These are phyloP conservation scores for Cheumatopsyche charites DNA, from an alignment of 1,140 invertebrate genomes.

Conservation along the genomic window DNA sequence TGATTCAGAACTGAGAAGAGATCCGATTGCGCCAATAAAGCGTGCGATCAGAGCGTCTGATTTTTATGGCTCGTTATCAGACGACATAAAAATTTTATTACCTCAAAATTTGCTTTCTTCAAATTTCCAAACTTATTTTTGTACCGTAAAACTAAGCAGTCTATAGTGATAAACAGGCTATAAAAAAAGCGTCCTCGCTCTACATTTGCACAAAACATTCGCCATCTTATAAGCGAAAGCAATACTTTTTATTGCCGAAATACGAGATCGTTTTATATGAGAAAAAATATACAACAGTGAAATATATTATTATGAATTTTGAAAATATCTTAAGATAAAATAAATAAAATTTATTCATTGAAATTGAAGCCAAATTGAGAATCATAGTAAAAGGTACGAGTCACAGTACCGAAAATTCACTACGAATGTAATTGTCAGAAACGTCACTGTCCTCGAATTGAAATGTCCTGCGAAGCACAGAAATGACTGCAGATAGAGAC, in stretches of 20 bases:
- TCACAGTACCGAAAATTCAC: constrained; percentile 27
- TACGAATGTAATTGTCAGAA: constrained; percentile 37
- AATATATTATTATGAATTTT: neutral
- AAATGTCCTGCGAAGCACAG: constrained; percentile 32
- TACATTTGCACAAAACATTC: neutral
- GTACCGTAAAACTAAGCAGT: constrained; percentile 29
- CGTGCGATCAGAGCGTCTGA: constrained; percentile 38
- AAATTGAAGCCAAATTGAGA: too few species aligned
- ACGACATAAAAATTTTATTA: constrained; percentile 42
- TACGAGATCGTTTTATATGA: neutral
- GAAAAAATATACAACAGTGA: neutral
- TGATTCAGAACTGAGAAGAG: neutral
- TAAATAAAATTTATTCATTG: too few species aligned
- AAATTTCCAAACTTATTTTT: constrained; percentile 43
- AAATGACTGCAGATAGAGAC: too few species aligned
- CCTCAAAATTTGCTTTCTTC: constrained; percentile 40
- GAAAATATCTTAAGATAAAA: too few species aligned
- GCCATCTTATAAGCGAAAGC: neutral
- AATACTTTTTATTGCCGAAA: neutral
- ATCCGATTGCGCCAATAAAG: constrained; percentile 33
- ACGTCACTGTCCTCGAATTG: constrained; percentile 35
- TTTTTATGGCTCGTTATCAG: constrained; percentile 44
- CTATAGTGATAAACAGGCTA: constrained; percentile 34
- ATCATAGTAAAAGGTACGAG: constrained; percentile 1
- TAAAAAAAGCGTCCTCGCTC: constrained; percentile 28